These are phyloP conservation scores for Siderastrea radians DNA, from an alignment of 92 coral and sea anemone species.

Conservation along the genomic window DNA sequence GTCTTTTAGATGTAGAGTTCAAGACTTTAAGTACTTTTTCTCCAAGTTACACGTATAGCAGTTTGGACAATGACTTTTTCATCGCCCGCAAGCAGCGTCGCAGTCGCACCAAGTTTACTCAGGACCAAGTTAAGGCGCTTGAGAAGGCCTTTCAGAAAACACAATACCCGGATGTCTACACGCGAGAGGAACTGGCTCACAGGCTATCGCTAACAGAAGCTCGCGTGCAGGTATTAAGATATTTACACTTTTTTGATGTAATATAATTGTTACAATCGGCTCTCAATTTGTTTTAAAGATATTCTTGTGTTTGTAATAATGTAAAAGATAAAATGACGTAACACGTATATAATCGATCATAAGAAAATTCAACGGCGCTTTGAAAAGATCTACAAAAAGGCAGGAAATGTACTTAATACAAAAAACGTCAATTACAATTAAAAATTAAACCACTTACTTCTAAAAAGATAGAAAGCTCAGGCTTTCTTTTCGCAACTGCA, in stretches of 20 bases:
- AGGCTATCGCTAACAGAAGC: constrained; percentile 96
- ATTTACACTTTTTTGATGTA: background rate
- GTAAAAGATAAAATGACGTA: too few relatives aligned
- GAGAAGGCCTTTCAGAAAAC: constrained; percentile 98
- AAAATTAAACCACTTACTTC: too few relatives aligned
- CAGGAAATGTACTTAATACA: too few relatives aligned
- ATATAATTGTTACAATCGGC: too few relatives aligned
- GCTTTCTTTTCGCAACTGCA: too few relatives aligned
- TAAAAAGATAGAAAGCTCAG: too few relatives aligned
- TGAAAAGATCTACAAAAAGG: too few relatives aligned
- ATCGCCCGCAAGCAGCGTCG: constrained; percentile 96
- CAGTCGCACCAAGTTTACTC: constrained; percentile 91
- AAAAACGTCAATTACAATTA: too few relatives aligned
- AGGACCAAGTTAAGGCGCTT: constrained; percentile 87
- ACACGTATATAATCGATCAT: too few relatives aligned
- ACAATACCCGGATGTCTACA: constrained; percentile 99
- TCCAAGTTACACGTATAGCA: constrained; percentile 77
- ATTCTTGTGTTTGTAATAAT: too few relatives aligned
- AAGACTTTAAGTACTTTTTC: constrained; percentile 65
- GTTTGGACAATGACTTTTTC: constrained; percentile 81
- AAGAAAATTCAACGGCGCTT: too few relatives aligned
- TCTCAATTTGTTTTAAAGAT: too few relatives aligned
- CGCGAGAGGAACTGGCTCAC: constrained; percentile 96
- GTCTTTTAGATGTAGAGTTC: constrained; percentile 43
- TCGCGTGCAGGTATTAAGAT: constrained; percentile 84